Percentiles rank a stretch among this genome's conserved stretches.
These are phyloP conservation scores for Chrysochloris asiatica DNA, from an alignment of 2,113 vertebrate genomes.

Conservation along the genomic window DNA sequence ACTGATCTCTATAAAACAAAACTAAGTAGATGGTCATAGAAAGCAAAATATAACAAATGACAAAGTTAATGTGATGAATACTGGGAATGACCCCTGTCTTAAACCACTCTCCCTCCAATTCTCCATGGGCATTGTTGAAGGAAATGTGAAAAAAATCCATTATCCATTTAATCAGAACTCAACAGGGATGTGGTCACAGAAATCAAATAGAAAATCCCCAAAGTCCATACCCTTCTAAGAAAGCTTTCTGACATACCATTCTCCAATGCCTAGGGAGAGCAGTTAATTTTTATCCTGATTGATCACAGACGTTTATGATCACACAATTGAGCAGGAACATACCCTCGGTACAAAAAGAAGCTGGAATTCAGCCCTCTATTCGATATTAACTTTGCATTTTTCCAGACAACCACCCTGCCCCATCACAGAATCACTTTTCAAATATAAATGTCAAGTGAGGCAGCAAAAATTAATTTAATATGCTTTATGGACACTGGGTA, in stretches of 20 bases:
- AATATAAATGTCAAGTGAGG: constrained; percentile 74
- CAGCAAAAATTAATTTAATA: constrained; percentile 80
- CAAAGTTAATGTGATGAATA: background rate
- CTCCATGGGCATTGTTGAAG: background rate
- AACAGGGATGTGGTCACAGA: background rate
- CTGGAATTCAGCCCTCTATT: background rate
- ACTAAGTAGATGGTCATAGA: background rate
- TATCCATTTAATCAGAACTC: constrained; percentile 31
- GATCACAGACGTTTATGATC: background rate
- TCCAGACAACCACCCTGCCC: constrained; percentile 28
- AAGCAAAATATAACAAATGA: background rate
- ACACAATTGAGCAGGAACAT: constrained; percentile 12
- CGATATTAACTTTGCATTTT: constrained; percentile 66
- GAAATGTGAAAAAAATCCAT: background rate
- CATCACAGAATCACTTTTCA: constrained; percentile 65
- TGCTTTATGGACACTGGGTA: constrained; percentile 72
- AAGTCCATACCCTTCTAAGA: constrained; percentile 18
- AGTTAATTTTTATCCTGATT: background rate
- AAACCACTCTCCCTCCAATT: background rate
- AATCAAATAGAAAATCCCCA: background rate
- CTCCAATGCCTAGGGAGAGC: constrained; percentile 14
- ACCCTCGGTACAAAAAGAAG: background rate
- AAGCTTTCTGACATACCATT: background rate
- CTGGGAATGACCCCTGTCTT: background rate
- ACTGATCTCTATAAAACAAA: background rate